Evolutionary conservation across 1,140 invertebrate species (phyloP).

Genomic region (Bombus waltoni): DNA sequence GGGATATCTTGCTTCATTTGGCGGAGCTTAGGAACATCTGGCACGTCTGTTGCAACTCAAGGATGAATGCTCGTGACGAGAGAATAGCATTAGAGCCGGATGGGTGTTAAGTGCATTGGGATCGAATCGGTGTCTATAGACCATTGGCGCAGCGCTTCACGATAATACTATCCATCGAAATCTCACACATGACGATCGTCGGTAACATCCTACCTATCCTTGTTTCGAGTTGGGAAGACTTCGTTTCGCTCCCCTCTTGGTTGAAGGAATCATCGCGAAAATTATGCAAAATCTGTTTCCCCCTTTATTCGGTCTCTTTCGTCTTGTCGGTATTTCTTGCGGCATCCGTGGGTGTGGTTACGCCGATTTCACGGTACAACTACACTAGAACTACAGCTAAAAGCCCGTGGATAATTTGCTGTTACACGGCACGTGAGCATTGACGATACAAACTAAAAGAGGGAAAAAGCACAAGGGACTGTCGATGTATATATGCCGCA

Average conservation of each 20-base stretch:
- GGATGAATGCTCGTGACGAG: constrained; percentile 64
- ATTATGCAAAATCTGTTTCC: constrained; percentile 13
- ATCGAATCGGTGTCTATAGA: constrained; percentile 59
- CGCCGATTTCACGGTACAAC: constrained; percentile 76
- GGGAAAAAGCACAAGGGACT: constrained; percentile 61
- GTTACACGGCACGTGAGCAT: constrained; percentile 61
- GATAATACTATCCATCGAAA: constrained; percentile 6
- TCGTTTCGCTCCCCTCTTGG: no score
- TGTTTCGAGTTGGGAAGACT: neutral
- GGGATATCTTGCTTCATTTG: constrained; percentile 44
- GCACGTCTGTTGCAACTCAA: constrained; percentile 57
- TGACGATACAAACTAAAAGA: constrained; percentile 51
- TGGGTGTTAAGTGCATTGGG: constrained; percentile 66
- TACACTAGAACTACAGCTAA: constrained; percentile 73
- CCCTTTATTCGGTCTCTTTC: neutral
- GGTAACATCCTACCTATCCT: neutral
- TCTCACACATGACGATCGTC: neutral
- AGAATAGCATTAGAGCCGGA: constrained; percentile 65
- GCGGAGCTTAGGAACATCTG: constrained; percentile 61
- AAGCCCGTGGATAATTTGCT: constrained; percentile 78
- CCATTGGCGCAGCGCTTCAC: constrained; percentile 54
- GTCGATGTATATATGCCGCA: constrained; percentile 59
- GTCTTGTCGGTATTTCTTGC: constrained; percentile 44
- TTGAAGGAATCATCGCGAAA: no score
- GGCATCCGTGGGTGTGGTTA: constrained; percentile 60